Conservation (phyloP, 2,888 invertebrate genomes). For the Andrena minutula region DNA sequence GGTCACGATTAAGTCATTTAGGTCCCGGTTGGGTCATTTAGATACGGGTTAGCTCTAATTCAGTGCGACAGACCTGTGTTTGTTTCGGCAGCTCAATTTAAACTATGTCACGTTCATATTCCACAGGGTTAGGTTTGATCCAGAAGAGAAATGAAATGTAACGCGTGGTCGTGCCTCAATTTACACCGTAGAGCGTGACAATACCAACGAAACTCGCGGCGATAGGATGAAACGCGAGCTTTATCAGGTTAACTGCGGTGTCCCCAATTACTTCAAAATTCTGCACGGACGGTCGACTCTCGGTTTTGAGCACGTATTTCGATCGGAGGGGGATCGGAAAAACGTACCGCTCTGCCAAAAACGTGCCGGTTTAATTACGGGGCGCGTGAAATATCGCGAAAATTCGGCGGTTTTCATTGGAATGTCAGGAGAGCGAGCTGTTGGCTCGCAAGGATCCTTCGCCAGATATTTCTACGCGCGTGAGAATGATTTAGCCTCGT, state of each 20-base stretch:
- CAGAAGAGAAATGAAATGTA: too few species aligned
- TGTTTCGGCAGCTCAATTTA: too few species aligned
- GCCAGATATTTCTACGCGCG: neutral
- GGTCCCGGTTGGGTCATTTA: too few species aligned
- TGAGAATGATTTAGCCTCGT: constrained; percentile 2
- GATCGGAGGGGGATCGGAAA: constrained; percentile 13
- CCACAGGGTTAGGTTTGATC: too few species aligned
- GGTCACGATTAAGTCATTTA: too few species aligned
- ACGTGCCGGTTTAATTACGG: constrained; percentile 16
- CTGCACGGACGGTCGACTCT: constrained; percentile 27
- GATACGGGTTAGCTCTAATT: too few species aligned
- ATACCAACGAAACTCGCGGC: neutral
- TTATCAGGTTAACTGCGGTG: constrained; percentile 12
- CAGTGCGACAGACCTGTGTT: too few species aligned
- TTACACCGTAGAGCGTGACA: too few species aligned
- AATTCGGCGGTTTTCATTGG: constrained; percentile 4
- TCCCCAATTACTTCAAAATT: constrained; percentile 41
- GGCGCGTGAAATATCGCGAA: neutral
- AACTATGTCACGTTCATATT: too few species aligned
- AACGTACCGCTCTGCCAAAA: neutral
- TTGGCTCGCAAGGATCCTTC: neutral
- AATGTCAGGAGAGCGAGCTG: neutral
- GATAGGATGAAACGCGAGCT: constrained; percentile 3
- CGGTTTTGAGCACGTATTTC: neutral
- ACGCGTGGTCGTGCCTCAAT: too few species aligned